These are phyloP conservation scores for Lochmaea capreae DNA, from an alignment of 2,888 invertebrate species.

Conservation along the genomic window DNA sequence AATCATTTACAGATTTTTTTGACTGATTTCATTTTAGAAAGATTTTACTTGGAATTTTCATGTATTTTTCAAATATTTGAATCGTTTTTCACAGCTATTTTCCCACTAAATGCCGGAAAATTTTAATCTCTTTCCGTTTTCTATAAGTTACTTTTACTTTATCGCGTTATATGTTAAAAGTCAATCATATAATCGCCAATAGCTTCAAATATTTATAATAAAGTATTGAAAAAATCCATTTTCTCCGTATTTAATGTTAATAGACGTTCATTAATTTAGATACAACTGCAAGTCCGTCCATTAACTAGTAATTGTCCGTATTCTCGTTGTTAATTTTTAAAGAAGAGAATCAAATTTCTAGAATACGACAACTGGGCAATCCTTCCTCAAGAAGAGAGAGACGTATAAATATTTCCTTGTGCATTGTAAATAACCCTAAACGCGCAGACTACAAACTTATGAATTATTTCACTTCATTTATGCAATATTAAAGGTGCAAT, in stretches of 20 bases:
- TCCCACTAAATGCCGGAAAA: too few relatives aligned
- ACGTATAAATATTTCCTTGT: conserved; percentile 71
- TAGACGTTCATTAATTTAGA: conserved; percentile 25
- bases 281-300: conserved; percentile 45
- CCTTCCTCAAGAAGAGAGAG: conserved; percentile 61
- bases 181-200: too few relatives aligned
- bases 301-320: conserved; percentile 58
- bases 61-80: too few relatives aligned
- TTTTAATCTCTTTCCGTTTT: too few relatives aligned
- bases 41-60: too few relatives aligned
- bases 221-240: not conserved
- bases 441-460: conserved; percentile 67
- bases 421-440: conserved; percentile 68
- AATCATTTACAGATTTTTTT: too few relatives aligned
- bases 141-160: too few relatives aligned
- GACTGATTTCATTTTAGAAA: too few relatives aligned
- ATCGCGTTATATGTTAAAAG: too few relatives aligned
- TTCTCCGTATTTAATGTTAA: not conserved
- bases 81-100: too few relatives aligned
- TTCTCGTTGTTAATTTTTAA: conserved; percentile 60
- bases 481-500: conserved; percentile 67
- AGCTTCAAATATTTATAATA: too few relatives aligned
- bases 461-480: conserved; percentile 67
- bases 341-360: conserved; percentile 61
- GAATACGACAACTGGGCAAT: conserved; percentile 64